These are phyloP conservation scores for Procambarus virginalis DNA, from an alignment of 1,140 invertebrate species.

Conservation along the genomic window DNA sequence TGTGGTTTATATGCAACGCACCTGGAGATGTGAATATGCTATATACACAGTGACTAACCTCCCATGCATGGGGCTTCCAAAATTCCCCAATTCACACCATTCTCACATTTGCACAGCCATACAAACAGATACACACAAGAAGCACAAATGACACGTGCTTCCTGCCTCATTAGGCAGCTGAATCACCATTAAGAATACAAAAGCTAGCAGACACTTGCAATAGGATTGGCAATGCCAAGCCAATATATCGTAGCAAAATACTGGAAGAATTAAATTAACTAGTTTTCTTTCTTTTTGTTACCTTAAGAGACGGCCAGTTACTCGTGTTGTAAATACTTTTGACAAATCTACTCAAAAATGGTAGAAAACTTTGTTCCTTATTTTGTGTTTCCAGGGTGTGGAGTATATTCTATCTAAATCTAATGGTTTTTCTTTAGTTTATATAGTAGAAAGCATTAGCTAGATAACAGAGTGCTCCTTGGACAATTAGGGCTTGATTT, in stretches of 20 bases:
- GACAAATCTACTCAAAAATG: not conserved
- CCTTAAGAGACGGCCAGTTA: conserved; percentile 19
- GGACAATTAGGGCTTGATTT: not conserved
- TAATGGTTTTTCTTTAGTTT: conserved; percentile 14
- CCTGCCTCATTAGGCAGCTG: conserved; percentile 9
- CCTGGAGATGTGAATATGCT: not conserved
- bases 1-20: not conserved
- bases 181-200: conserved; percentile 38
- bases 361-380: conserved; percentile 11
- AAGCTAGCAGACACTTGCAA: conserved; percentile 30
- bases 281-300: not conserved
- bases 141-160: conserved; percentile 16
- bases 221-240: conserved; percentile 26
- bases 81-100: not conserved
- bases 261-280: conserved; percentile 38
- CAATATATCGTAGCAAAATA: conserved; percentile 38
- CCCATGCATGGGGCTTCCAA: not conserved
- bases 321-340: not conserved
- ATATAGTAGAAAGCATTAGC: not conserved
- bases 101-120: not conserved
- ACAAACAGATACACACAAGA: conserved; percentile 10
- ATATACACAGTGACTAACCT: not conserved
- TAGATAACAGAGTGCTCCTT: conserved; percentile 4
- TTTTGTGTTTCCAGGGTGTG: conserved; percentile 35
- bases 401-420: conserved; percentile 8